Evolutionary conservation across 2,113 vertebrate genomes (phyloP).

Genomic region (Lagopus leucura): DNA sequence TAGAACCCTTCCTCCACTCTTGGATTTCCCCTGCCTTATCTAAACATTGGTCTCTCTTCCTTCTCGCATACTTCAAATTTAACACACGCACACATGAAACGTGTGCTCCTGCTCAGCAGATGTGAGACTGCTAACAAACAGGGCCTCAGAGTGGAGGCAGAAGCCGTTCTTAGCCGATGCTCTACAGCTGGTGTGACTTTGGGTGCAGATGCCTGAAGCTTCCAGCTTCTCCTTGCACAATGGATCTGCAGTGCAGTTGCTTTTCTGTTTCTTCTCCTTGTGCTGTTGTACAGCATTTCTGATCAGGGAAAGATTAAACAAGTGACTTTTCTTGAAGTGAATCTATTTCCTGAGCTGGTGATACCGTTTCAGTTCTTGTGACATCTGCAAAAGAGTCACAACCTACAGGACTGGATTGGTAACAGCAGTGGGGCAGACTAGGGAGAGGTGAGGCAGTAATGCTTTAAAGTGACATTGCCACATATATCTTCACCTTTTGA

Average conservation of each 20-base stretch:
- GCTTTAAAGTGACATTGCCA: background rate
- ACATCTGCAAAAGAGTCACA: background rate
- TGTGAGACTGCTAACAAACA: background rate
- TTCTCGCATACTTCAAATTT: background rate
- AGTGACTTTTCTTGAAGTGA: background rate
- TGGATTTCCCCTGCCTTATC: background rate
- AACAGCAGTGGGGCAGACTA: background rate
- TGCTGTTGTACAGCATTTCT: background rate
- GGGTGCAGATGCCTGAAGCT: background rate
- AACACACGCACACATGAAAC: accelerated
- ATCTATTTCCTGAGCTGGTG: background rate
- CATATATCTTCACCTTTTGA: background rate
- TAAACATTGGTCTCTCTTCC: background rate
- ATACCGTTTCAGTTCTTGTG: background rate
- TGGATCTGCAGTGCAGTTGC: background rate
- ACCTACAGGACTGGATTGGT: no score
- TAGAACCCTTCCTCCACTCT: background rate
- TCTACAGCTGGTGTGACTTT: background rate
- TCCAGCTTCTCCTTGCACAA: background rate
- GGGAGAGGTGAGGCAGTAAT: background rate
- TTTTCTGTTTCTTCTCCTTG: background rate
- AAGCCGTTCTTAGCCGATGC: background rate
- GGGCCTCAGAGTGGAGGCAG: background rate
- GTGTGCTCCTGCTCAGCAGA: background rate
- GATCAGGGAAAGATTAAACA: background rate